phyloP scores from a whole-genome alignment of 2,888 invertebrate genomes.

The Torymus texanus region DNA sequence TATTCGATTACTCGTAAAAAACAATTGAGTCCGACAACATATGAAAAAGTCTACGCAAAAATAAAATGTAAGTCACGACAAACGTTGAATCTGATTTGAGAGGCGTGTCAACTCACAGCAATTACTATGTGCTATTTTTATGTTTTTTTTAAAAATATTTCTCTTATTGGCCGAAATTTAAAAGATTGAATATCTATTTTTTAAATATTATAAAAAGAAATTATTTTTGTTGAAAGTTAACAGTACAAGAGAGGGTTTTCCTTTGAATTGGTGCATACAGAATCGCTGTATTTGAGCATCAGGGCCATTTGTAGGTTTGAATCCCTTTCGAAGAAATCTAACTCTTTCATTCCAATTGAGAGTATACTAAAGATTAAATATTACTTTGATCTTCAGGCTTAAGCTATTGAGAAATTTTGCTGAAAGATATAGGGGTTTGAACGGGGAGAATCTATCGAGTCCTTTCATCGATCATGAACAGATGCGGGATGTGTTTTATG shows the following conservation, averaged over 20 bases:
- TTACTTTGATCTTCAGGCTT: conserved; percentile 48
- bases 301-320: not conserved
- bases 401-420: conserved; percentile 46
- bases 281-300: not conserved
- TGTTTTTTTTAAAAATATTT: too few species aligned
- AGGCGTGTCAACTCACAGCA: too few species aligned
- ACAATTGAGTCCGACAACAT: too few species aligned
- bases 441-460: conserved; percentile 26
- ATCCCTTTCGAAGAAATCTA: conserved; percentile 22
- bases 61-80: too few species aligned
- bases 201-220: too few species aligned
- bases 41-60: too few species aligned
- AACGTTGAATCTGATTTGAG: too few species aligned
- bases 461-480: conserved; percentile 47
- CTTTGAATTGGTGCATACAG: not conserved
- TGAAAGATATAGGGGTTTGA: conserved; percentile 35
- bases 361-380: conserved; percentile 46
- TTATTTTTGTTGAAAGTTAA: too few species aligned
- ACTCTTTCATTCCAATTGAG: conserved; percentile 34
- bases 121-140: too few species aligned
- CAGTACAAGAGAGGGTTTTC: not conserved
- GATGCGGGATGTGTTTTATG: conserved; percentile 46
- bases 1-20: conserved; percentile 24
- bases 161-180: too few species aligned
- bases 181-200: too few species aligned